Evolutionary conservation across 2,797 vertebrate species (phyloP).

Genomic region (Schizopygopsis pylzovi): DNA sequence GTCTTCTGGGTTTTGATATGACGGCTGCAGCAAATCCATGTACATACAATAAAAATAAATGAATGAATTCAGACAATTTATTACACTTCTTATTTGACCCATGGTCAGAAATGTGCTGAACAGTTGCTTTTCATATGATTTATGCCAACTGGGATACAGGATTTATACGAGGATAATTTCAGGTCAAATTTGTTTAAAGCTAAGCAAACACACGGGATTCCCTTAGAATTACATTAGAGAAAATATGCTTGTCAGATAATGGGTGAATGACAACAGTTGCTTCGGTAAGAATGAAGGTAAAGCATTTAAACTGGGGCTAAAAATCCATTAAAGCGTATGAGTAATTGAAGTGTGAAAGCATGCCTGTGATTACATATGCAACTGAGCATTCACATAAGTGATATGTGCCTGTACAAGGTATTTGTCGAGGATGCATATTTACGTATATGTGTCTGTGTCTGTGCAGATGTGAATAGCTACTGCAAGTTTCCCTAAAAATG

Average conservation of each 20-base stretch:
- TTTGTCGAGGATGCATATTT: constrained; percentile 1
- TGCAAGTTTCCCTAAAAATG: not conserved
- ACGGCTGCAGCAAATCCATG: not conserved
- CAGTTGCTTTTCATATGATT: not conserved
- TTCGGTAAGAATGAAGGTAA: not conserved
- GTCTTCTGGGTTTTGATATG: not conserved
- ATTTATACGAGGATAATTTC: not conserved
- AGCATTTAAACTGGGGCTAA: not conserved
- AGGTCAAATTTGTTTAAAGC: not conserved
- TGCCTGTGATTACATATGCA: not conserved
- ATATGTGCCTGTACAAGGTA: not conserved
- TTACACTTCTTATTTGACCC: not conserved
- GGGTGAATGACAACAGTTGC: not conserved
- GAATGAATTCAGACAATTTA: not conserved
- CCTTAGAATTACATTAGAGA: not conserved
- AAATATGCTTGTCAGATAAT: not conserved
- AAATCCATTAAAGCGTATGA: not conserved
- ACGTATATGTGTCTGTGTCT: not conserved
- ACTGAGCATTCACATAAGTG: not conserved
- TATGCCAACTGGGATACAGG: not conserved
- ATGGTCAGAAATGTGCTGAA: not conserved
- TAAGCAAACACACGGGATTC: not conserved
- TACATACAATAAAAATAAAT: not conserved
- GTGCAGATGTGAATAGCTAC: constrained; percentile 35
- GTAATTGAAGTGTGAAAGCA: not conserved